phyloP scores from a whole-genome alignment of 2,888 invertebrate species.

The Tenthredo mesomela region DNA sequence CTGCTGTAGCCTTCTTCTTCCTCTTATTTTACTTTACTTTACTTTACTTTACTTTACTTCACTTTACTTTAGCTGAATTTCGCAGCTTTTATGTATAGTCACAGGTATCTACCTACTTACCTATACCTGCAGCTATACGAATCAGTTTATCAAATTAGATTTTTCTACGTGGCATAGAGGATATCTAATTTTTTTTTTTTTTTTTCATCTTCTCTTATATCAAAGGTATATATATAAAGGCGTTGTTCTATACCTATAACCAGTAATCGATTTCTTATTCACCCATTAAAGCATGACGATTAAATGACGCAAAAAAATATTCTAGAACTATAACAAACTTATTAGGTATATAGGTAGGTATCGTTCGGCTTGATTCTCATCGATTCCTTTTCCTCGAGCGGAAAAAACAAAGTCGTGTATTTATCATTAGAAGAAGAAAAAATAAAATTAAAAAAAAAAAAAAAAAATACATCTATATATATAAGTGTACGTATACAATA shows the following conservation, averaged over 20 bases:
- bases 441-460: neutral
- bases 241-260: neutral
- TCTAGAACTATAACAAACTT: neutral
- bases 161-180: neutral
- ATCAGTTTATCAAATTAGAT: neutral
- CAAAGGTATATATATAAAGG: neutral
- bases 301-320: neutral
- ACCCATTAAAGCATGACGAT: neutral
- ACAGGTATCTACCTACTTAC: neutral
- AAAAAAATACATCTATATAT: neutral
- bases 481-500: no score
- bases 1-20: constrained; percentile 54
- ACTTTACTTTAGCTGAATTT: neutral
- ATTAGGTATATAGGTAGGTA: no score
- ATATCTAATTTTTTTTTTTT: neutral
- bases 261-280: constrained; percentile 10
- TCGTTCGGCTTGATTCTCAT: neutral
- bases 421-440: neutral
- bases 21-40: constrained; percentile 37
- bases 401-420: neutral
- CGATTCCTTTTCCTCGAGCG: no score
- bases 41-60: neutral
- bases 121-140: neutral
- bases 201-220: neutral
- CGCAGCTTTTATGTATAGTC: constrained; percentile 3